Evolutionary conservation across 1,140 invertebrate genomes (phyloP), one percentile per base, ranked within the genome.

Genomic region (Aporrectodea caliginosa): DNA sequence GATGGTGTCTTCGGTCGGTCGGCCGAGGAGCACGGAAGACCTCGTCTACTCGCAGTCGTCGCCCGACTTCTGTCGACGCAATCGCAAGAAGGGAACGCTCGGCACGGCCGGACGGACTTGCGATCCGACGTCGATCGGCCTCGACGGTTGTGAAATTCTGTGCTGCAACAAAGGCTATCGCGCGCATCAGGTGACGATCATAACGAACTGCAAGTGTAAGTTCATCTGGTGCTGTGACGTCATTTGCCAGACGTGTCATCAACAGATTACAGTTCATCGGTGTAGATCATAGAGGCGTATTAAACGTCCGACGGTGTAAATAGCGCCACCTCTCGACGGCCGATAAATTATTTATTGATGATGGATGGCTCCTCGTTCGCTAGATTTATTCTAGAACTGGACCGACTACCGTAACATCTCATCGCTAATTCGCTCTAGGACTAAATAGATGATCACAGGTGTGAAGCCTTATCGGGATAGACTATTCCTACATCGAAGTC

Each of bases 31-130:
- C 0, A 94, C 94, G 0, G 92, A 93, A 2, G 94, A 97, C 84
- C 90, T 98, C 79, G 93, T 97, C n/a, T 97, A 92, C 88, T 89
- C 97, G 80, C 93, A 96, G 85, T 88, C 92, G 69, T 96, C 95
- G 35, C 95, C 95, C 0, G 94, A 96, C 85, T 98, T 97, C 87
- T 98, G 96, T 85, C 94, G 83, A 77, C 79, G 82, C 34, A 84
- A 82, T 70, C 81, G 81, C 77, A 84, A 83, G 72, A 78, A 80
- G 68, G 85, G 85, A 2, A 84, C 84, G 14, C 78, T 84, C 31
- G 85, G 85, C 22, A 86, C 85, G 0, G 82, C 81, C 32, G 85
- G 84, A 29, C 81, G 89, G 72, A 77, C 81, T 30, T 90, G 90
- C 82, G 88, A 90, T 78, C 84, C 84, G 16, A 83, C 83, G 1